Evolutionary conservation across 2,113 vertebrate species (phyloP).

Genomic region (Paracanthobrama guichenoti): DNA sequence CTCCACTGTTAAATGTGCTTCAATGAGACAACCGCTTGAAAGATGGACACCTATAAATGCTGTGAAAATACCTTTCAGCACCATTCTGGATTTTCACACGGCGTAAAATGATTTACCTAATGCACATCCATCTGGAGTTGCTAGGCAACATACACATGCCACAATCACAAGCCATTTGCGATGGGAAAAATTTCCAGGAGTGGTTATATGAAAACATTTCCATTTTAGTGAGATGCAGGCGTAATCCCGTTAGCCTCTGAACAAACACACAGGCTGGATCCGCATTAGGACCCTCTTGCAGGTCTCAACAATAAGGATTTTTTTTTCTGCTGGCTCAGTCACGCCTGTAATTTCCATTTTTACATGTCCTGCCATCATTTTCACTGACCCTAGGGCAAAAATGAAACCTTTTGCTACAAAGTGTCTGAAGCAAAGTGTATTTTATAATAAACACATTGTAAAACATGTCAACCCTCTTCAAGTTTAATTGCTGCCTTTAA

Average conservation of each 20-base stretch:
- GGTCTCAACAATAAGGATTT: slow-evolving; percentile 3
- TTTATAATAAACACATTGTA: slow-evolving; percentile 13
- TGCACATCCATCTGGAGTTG: slow-evolving; percentile 62
- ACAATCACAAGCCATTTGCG: slow-evolving; percentile 58
- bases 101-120: slow-evolving; percentile 60
- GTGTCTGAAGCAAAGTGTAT: background rate
- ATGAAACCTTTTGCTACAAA: background rate
- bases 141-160: slow-evolving; percentile 66
- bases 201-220: slow-evolving; percentile 67
- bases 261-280: slow-evolving; percentile 53
- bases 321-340: background rate
- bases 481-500: slow-evolving; percentile 10
- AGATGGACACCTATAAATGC: slow-evolving; percentile 63
- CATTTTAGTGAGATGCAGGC: slow-evolving; percentile 55
- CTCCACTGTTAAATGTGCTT: slow-evolving; percentile 61
- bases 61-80: slow-evolving; percentile 66
- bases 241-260: slow-evolving; percentile 48
- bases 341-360: slow-evolving; percentile 16
- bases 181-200: slow-evolving; percentile 55
- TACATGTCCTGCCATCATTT: background rate
- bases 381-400: background rate
- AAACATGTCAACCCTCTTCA: slow-evolving; percentile 5
- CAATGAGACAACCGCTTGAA: slow-evolving; percentile 59
- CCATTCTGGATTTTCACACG: slow-evolving; percentile 56
- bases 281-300: slow-evolving; percentile 40